These are phyloP conservation scores for Monochamus saltuarius DNA, from an alignment of 1,140 invertebrate species.

Conservation along the genomic window DNA sequence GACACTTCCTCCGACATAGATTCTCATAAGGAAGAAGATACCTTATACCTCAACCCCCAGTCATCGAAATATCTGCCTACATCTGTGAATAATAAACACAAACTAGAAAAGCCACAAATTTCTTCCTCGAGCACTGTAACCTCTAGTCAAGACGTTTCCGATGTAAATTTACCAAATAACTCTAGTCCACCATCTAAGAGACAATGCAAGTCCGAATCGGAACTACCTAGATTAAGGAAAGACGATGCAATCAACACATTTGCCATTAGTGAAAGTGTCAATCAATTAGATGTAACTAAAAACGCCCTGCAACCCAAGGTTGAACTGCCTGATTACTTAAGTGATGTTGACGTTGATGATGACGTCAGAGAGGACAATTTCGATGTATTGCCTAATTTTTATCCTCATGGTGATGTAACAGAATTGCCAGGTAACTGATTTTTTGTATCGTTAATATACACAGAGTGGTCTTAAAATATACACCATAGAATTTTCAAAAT, in stretches of 20 bases:
- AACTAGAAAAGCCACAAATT: conserved; percentile 33
- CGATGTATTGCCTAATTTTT: conserved; percentile 25
- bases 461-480: no score
- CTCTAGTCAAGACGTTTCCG: conserved; percentile 46
- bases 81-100: conserved; percentile 29
- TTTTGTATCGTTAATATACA: no score
- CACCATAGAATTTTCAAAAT: no score
- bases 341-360: conserved; percentile 55
- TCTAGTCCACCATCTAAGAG: conserved; percentile 40
- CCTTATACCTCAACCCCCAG: conserved; percentile 39
- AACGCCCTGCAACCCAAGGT: conserved; percentile 53
- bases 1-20: conserved; percentile 53
- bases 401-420: conserved; percentile 25
- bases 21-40: conserved; percentile 38
- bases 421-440: conserved; percentile 32
- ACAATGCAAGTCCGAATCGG: conserved; percentile 41
- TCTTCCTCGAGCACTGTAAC: conserved; percentile 44
- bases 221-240: conserved; percentile 36
- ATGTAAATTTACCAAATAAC: conserved; percentile 21
- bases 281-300: conserved; percentile 25
- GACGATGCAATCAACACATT: conserved; percentile 39
- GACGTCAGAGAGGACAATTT: conserved; percentile 23
- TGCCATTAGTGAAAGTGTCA: conserved; percentile 32
- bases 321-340: conserved; percentile 62
- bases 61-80: conserved; percentile 19